phyloP scores from a whole-genome alignment of 2,797 vertebrate genomes.

The Poeciliopsis turneri region DNA sequence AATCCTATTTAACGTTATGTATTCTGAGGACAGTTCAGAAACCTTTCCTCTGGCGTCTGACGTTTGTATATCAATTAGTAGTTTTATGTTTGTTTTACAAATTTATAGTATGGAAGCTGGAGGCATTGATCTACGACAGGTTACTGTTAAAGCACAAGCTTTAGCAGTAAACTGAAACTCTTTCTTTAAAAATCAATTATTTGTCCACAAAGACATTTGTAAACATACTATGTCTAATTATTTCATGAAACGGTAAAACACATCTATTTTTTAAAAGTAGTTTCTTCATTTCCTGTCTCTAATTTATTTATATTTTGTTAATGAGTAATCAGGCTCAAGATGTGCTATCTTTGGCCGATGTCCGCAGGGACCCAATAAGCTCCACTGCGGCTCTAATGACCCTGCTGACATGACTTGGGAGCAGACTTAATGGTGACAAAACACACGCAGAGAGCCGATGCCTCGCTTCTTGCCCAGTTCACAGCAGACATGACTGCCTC shows the following conservation, averaged over 20 bases:
- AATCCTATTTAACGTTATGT: background rate
- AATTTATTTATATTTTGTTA: constrained; percentile 31
- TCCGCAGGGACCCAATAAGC: constrained; percentile 35
- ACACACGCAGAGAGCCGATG: constrained; percentile 53
- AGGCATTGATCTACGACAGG: too few relatives aligned
- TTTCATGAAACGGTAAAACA: background rate
- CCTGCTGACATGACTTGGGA: constrained; percentile 53
- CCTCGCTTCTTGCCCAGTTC: constrained; percentile 49
- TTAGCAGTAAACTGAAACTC: background rate
- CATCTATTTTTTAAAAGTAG: background rate
- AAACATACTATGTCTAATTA: background rate
- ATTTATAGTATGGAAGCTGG: too few relatives aligned
- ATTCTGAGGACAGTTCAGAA: background rate
- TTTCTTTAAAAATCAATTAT: background rate
- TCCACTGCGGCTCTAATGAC: constrained; percentile 44
- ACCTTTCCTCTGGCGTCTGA: background rate
- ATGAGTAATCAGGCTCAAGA: constrained; percentile 47
- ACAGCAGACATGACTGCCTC: constrained; percentile 52
- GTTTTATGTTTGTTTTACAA: background rate
- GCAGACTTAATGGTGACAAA: constrained; percentile 53
- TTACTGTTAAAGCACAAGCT: background rate
- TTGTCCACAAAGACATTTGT: background rate
- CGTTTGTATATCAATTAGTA: background rate
- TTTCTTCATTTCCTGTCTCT: background rate
- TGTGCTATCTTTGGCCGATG: constrained; percentile 31